A percentile compares a stretch with the other conserved stretches of the same genome.
These are phyloP conservation scores for Flexamia atlantica DNA, from an alignment of 2,888 invertebrate species.

Conservation along the genomic window DNA sequence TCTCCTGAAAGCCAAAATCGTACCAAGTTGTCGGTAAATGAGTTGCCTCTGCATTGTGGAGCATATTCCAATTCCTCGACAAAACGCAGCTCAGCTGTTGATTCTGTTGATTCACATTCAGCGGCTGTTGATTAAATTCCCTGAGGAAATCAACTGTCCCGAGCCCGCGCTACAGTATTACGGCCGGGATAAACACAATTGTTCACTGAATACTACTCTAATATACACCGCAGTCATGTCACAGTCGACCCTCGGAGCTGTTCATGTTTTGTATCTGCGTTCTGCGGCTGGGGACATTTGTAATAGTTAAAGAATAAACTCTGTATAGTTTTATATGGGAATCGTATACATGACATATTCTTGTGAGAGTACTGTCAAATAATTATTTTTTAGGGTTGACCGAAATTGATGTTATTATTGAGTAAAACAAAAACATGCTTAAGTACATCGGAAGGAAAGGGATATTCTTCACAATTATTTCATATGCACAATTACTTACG, in stretches of 20 bases:
- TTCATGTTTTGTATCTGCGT: background rate
- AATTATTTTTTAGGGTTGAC: too few species aligned
- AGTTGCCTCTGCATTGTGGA: conserved; percentile 16
- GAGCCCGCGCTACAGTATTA: background rate
- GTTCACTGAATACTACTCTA: background rate
- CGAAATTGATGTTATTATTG: too few species aligned
- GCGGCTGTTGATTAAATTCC: conserved; percentile 32
- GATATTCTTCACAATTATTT: too few species aligned
- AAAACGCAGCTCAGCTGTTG: conserved; percentile 21
- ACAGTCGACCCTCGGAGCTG: background rate
- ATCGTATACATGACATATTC: too few species aligned
- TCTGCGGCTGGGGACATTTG: too few species aligned
- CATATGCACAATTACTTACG: too few species aligned
- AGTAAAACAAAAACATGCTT: too few species aligned
- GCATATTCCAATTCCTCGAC: conserved; percentile 19
- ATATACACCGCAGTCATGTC: background rate
- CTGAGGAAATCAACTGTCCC: conserved; percentile 27
- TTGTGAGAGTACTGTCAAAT: too few species aligned
- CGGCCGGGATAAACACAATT: conserved; percentile 4
- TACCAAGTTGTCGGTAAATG: background rate
- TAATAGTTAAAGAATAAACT: too few species aligned
- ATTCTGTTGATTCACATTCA: conserved; percentile 40
- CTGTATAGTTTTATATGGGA: too few species aligned
- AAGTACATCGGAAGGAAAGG: too few species aligned
- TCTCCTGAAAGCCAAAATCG: background rate